Conservation (phyloP, 2,888 invertebrate genomes). For the Rhodophaea formosa region DNA sequence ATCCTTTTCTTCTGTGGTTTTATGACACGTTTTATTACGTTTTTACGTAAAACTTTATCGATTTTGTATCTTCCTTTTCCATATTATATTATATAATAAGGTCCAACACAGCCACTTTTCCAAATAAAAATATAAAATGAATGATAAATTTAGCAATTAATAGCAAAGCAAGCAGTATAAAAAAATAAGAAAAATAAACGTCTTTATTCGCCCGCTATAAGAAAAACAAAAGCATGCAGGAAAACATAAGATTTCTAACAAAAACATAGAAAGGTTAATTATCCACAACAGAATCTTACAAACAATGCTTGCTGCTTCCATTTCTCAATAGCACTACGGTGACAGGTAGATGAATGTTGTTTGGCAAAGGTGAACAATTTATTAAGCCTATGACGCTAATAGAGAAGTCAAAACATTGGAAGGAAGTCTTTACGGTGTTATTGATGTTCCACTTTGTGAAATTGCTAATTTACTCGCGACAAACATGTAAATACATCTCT, state of each 20-base stretch:
- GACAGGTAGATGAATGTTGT: slow-evolving; percentile 56
- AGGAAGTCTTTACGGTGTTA: slow-evolving; percentile 7
- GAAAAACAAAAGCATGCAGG: slow-evolving; percentile 31
- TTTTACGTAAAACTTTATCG: no score
- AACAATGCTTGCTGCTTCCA: slow-evolving; percentile 47
- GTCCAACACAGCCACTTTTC: no score
- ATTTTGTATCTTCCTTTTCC: no score
- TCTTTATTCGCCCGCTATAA: not conserved
- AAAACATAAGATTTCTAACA: slow-evolving; percentile 37
- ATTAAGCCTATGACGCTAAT: slow-evolving; percentile 39
- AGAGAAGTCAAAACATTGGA: slow-evolving; percentile 26
- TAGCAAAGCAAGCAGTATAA: no score
- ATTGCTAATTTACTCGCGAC: not conserved
- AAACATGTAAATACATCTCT: not conserved
- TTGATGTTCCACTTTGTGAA: not conserved
- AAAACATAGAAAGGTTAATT: slow-evolving; percentile 56
- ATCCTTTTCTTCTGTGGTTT: no score
- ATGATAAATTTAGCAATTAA: no score
- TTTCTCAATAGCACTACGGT: slow-evolving; percentile 51
- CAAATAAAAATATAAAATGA: no score
- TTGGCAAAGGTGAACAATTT: slow-evolving; percentile 51
- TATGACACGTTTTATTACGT: no score
- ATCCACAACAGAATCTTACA: slow-evolving; percentile 53
- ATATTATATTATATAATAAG: no score
- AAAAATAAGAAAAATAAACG: not conserved